Evolutionary conservation across 2,113 vertebrate genomes (phyloP).

Genomic region (Dipodomys ordii): DNA sequence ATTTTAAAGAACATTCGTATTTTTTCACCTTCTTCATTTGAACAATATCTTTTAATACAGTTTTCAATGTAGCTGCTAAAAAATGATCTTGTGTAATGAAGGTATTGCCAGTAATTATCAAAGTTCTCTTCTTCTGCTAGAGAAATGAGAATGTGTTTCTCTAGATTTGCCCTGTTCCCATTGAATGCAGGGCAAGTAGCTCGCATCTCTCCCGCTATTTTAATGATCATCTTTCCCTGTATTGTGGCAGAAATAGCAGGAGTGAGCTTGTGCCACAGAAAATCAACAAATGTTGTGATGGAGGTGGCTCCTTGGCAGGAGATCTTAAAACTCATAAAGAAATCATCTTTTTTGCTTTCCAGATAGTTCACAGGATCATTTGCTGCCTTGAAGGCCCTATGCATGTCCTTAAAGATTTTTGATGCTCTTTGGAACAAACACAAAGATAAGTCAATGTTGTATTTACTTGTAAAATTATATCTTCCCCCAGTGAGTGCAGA

Average conservation of each 20-base stretch:
- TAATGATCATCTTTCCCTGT: slow-evolving; percentile 75
- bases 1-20: slow-evolving; percentile 54
- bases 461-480: slow-evolving; percentile 76
- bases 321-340: slow-evolving; percentile 82
- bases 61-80: slow-evolving; percentile 79
- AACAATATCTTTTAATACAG: slow-evolving; percentile 71
- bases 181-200: slow-evolving; percentile 78
- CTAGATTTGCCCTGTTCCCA: slow-evolving; percentile 85
- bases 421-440: slow-evolving; percentile 75
- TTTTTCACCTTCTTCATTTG: background rate
- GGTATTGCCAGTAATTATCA: slow-evolving; percentile 81
- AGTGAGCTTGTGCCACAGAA: slow-evolving; percentile 86
- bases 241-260: slow-evolving; percentile 53
- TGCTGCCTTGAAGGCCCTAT: slow-evolving; percentile 71
- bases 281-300: slow-evolving; percentile 78
- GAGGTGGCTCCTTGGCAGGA: slow-evolving; percentile 84
- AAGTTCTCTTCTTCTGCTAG: slow-evolving; percentile 87
- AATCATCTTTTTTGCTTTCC: slow-evolving; percentile 82
- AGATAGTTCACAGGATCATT: slow-evolving; percentile 82
- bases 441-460: slow-evolving; percentile 78
- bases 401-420: slow-evolving; percentile 77
- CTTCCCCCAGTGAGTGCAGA: slow-evolving; percentile 54
- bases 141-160: slow-evolving; percentile 85
- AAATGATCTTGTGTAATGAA: slow-evolving; percentile 46
- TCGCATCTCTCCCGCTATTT: slow-evolving; percentile 81